A percentile compares a stretch with the other conserved stretches of the same genome.
phyloP scores from a whole-genome alignment of 2,888 invertebrate genomes.

The Stratiomys singularior region DNA sequence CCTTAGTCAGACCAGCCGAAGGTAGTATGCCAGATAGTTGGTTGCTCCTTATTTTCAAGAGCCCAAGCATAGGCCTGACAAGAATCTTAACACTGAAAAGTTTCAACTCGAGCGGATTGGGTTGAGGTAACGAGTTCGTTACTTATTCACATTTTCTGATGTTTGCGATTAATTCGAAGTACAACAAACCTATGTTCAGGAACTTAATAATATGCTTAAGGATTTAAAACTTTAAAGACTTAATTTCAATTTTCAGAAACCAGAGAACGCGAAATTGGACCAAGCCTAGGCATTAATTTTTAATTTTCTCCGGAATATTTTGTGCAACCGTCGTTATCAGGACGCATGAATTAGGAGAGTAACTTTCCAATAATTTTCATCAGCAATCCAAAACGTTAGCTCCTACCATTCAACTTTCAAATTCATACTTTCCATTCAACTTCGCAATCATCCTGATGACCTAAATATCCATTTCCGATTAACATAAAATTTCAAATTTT shows the following conservation, averaged over 20 bases:
- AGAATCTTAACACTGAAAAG: background rate
- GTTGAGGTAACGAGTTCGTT: conserved; percentile 12
- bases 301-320: no score
- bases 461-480: conserved; percentile 31
- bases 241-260: no score
- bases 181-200: conserved; percentile 8
- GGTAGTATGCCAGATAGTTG: background rate
- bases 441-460: conserved; percentile 13
- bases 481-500: conserved; percentile 13
- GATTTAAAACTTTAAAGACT: no score
- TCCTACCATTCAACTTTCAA: background rate
- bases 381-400: background rate
- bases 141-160: conserved; percentile 26
- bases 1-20: no score
- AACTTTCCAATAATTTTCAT: background rate
- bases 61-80: background rate
- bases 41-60: background rate
- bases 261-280: no score
- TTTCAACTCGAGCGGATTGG: background rate
- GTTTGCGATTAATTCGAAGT: background rate
- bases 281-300: no score
- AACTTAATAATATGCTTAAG: background rate
- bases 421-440: background rate
- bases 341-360: no score
- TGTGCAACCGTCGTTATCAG: no score